phyloP scores from a whole-genome alignment of 2,888 invertebrate genomes.

The Monochamus alternatus region DNA sequence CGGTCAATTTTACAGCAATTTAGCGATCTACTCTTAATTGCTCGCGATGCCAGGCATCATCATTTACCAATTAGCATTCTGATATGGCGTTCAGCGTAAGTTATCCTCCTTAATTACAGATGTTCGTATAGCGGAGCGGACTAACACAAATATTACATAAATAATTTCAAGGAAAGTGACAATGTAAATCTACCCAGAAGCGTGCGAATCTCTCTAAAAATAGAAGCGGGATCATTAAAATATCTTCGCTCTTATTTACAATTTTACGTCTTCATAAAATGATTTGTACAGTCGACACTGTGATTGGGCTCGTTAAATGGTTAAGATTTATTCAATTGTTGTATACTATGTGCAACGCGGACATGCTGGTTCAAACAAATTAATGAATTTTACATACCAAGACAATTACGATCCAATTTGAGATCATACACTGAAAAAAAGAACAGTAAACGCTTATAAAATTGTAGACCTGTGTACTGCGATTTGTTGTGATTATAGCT shows the following conservation, averaged over 20 bases:
- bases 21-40: slow-evolving; percentile 29
- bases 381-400: not conserved
- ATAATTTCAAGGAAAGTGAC: slow-evolving; percentile 35
- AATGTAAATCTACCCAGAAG: slow-evolving; percentile 24
- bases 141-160: slow-evolving; percentile 25
- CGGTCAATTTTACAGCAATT: slow-evolving; percentile 36
- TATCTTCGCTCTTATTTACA: not conserved
- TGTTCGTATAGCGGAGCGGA: slow-evolving; percentile 17
- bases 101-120: slow-evolving; percentile 41
- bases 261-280: slow-evolving; percentile 14
- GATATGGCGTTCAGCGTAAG: slow-evolving; percentile 29
- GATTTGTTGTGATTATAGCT: too few species aligned
- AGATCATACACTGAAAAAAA: too few species aligned
- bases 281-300: slow-evolving; percentile 18
- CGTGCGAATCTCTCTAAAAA: slow-evolving; percentile 19
- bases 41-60: slow-evolving; percentile 13
- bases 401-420: not conserved
- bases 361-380: slow-evolving; percentile 1
- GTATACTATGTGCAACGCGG: slow-evolving; percentile 1
- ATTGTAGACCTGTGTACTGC: too few species aligned
- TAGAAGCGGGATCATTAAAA: slow-evolving; percentile 12
- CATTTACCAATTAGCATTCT: slow-evolving; percentile 9
- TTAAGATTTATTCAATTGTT: slow-evolving; percentile 36
- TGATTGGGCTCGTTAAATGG: slow-evolving; percentile 27
- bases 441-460: too few species aligned